Percentiles rank a stretch among this genome's conserved stretches.
phyloP scores from a whole-genome alignment of 2,888 invertebrate species.

The Ganaspis brasiliensis region DNA sequence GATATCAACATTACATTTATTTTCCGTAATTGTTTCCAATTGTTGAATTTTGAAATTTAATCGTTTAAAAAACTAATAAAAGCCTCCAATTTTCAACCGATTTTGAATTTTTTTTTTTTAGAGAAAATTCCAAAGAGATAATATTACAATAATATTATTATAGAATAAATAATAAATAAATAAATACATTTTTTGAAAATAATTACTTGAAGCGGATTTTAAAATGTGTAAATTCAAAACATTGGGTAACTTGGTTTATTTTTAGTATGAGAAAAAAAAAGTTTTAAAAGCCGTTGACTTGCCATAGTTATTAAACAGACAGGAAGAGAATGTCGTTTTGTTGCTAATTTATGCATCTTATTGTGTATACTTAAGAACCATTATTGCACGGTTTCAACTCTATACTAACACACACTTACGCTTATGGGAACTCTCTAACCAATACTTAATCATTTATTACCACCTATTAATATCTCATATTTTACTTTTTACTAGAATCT shows the following conservation, averaged over 20 bases:
- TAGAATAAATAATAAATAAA: too few species aligned
- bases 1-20: not conserved
- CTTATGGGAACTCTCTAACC: conserved; percentile 20
- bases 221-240: not conserved
- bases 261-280: not conserved
- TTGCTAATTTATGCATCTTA: conserved; percentile 25
- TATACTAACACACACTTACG: not conserved
- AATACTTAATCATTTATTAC: conserved; percentile 16
- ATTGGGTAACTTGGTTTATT: not conserved
- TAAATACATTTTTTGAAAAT: too few species aligned
- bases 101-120: too few species aligned
- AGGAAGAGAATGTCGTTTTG: conserved; percentile 17
- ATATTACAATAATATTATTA: too few species aligned
- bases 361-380: conserved; percentile 26
- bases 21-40: not conserved
- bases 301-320: not conserved
- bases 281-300: not conserved
- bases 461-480: conserved; percentile 19
- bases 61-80: too few species aligned
- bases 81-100: too few species aligned
- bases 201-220: too few species aligned
- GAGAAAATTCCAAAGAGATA: too few species aligned
- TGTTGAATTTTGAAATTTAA: not conserved
- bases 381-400: conserved; percentile 12
- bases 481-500: conserved; percentile 9